Evolutionary conservation across 2,113 vertebrate genomes (phyloP).

Genomic region (Uria lomvia): DNA sequence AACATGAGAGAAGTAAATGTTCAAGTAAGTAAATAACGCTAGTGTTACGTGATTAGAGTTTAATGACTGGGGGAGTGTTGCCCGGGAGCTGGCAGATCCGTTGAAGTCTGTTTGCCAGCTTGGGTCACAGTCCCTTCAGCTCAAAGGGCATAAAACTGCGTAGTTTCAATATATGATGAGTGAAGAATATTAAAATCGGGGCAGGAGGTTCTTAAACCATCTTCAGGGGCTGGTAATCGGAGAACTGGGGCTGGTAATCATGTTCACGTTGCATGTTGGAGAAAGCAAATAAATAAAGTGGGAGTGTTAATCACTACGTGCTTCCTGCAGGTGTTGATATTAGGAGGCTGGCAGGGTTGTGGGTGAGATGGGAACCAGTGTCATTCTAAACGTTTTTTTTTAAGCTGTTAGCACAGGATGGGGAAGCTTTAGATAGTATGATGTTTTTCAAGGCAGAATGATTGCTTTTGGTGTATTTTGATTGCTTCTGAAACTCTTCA

Average conservation of each 20-base stretch:
- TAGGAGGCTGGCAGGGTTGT: not conserved
- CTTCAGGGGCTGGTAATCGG: not conserved
- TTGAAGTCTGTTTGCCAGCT: not conserved
- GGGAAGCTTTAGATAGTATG: not conserved
- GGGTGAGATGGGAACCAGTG: not conserved
- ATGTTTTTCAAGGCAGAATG: not conserved
- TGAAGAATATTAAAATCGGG: accelerated
- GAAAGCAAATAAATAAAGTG: not conserved
- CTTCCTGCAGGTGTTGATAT: not conserved
- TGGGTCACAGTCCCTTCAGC: too few relatives aligned
- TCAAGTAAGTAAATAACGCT: constrained; percentile 48
- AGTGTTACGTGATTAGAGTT: accelerated
- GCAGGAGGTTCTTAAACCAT: not conserved
- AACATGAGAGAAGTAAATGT: accelerated
- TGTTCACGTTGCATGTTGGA: accelerated
- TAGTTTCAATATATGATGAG: accelerated
- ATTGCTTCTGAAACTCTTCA: not conserved
- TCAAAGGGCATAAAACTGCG: accelerated
- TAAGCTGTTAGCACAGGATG: not conserved
- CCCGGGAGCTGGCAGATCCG: not conserved
- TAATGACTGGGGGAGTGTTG: not conserved
- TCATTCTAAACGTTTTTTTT: not conserved
- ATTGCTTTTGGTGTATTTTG: accelerated
- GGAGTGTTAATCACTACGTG: accelerated
- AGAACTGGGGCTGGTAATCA: too few relatives aligned